A percentile compares a stretch with the other conserved stretches of the same genome.
Conservation (phyloP, 2,113 vertebrate species). For the Apteryx owenii region DNA sequence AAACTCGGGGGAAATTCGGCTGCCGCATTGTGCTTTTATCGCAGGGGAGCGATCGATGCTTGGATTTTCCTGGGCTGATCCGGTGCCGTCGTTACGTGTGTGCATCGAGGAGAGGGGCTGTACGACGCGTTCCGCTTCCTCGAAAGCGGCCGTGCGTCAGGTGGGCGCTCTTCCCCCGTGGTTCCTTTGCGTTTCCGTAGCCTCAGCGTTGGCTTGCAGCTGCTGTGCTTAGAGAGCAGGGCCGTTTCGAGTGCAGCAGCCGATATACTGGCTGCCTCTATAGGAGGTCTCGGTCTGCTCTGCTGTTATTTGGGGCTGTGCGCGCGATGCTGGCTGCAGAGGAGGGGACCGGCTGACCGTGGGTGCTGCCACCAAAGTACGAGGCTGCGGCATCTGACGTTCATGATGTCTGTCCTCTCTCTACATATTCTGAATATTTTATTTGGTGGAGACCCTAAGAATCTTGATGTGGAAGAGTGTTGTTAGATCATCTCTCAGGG, state of each 20-base stretch:
- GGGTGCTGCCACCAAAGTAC: background rate
- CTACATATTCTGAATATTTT: background rate
- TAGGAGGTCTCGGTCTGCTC: background rate
- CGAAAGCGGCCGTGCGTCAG: background rate
- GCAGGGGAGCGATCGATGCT: no score
- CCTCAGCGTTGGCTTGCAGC: background rate
- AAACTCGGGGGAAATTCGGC: background rate
- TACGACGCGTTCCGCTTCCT: background rate
- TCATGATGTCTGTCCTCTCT: background rate
- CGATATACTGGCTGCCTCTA: no score
- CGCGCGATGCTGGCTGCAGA: background rate
- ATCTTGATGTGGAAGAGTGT: background rate
- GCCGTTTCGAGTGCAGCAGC: background rate
- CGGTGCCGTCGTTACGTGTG: no score
- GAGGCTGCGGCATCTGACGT: background rate
- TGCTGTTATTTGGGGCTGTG: background rate
- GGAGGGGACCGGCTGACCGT: background rate
- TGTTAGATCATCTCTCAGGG: background rate
- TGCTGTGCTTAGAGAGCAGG: background rate
- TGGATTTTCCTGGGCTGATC: background rate
- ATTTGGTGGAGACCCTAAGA: background rate
- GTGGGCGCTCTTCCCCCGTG: background rate
- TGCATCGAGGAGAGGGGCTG: background rate
- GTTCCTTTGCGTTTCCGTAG: background rate
- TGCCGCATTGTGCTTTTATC: background rate